These are phyloP conservation scores for Muntiacus reevesi DNA, from an alignment of 2,113 vertebrate species.

Conservation along the genomic window DNA sequence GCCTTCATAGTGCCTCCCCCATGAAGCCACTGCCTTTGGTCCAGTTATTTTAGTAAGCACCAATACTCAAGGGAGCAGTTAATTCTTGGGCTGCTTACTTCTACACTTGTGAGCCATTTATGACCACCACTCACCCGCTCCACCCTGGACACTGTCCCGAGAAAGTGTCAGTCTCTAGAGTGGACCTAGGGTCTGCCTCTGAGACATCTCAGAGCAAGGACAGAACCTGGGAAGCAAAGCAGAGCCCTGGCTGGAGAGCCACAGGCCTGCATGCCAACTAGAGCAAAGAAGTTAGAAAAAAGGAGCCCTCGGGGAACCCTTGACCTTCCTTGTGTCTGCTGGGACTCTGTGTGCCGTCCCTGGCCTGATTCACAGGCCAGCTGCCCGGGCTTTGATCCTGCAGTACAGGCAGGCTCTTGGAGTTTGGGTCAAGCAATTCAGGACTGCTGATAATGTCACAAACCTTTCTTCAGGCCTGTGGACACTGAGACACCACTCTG, in stretches of 20 bases:
- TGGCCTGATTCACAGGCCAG: not conserved
- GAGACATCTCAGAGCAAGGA: not conserved
- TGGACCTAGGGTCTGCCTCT: not conserved
- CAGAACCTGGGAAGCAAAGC: not conserved
- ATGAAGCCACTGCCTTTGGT: not conserved
- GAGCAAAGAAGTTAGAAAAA: conserved; percentile 16
- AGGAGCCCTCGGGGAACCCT: not conserved
- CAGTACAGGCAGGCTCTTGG: not conserved
- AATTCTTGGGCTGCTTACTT: conserved; percentile 8
- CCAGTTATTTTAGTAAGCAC: not conserved
- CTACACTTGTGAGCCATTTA: not conserved
- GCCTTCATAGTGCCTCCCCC: not conserved
- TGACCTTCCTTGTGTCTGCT: not conserved
- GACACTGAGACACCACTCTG: not conserved
- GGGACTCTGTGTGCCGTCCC: not conserved
- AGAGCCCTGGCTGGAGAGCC: not conserved
- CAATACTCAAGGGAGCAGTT: not conserved
- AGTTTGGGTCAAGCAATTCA: not conserved
- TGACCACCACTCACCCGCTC: not conserved
- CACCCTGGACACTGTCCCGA: not conserved
- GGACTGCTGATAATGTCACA: not conserved
- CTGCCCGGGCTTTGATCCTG: not conserved
- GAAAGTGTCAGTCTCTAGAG: not conserved
- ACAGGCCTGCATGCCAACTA: not conserved
- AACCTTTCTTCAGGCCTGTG: not conserved